phyloP scores from a whole-genome alignment of 2,888 invertebrate genomes.

The Adineta ricciae region DNA sequence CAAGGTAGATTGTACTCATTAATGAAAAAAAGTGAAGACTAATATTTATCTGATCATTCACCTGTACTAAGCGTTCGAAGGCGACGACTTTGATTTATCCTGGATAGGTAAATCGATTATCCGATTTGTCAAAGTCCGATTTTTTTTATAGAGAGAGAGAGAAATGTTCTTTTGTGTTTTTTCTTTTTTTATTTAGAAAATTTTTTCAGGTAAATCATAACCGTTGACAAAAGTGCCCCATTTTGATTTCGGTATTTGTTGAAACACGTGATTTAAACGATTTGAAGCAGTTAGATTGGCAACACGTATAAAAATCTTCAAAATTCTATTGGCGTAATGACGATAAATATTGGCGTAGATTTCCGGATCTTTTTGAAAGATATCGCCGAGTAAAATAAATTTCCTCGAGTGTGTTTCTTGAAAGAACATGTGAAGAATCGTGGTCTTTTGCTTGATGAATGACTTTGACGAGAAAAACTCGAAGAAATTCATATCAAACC shows the following conservation, averaged over 20 bases:
- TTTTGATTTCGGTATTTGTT: background rate
- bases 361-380: conserved; percentile 15
- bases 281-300: background rate
- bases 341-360: background rate
- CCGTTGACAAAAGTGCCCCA: background rate
- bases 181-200: background rate
- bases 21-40: too few species aligned
- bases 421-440: background rate
- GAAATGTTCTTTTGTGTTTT: too few species aligned
- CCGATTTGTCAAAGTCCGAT: too few species aligned
- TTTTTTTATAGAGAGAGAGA: too few species aligned
- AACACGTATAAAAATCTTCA: background rate
- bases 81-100: too few species aligned
- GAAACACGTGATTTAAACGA: background rate
- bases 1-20: too few species aligned
- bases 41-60: too few species aligned
- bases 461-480: background rate
- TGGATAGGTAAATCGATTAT: too few species aligned
- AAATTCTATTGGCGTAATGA: background rate
- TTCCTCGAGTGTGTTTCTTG: background rate
- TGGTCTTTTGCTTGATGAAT: background rate
- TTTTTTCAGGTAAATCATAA: background rate
- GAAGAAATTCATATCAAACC: background rate
- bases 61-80: too few species aligned
- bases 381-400: conserved; percentile 4